Conservation (phyloP, 2,797 vertebrate genomes). For the Alectoris magna region DNA sequence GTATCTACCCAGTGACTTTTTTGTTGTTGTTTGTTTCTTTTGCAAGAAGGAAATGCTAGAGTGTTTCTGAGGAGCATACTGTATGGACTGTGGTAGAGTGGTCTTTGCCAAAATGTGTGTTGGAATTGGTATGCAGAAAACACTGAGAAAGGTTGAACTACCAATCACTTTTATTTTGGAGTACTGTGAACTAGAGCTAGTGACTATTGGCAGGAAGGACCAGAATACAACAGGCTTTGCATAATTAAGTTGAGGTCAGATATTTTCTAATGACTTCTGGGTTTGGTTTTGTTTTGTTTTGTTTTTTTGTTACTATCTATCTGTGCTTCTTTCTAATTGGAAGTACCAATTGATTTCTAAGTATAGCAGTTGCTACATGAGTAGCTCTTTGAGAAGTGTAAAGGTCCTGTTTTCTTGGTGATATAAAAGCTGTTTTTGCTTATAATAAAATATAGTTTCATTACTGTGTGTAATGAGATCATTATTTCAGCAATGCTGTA, state of each 20-base stretch:
- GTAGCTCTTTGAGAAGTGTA: neutral
- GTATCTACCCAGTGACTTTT: neutral
- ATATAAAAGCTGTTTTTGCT: slow-evolving; percentile 46
- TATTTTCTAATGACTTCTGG: neutral
- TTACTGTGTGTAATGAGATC: slow-evolving; percentile 46
- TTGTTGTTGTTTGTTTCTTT: slow-evolving; percentile 1
- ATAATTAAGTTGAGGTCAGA: neutral
- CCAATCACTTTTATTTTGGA: slow-evolving; percentile 1
- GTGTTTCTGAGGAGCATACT: slow-evolving; percentile 9
- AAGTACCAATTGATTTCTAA: neutral
- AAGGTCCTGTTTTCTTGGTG: slow-evolving; percentile 23
- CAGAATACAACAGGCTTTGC: neutral
- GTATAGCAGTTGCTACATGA: neutral
- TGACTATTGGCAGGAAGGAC: neutral
- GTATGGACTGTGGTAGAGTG: neutral
- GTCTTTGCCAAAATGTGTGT: neutral
- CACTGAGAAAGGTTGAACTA: neutral
- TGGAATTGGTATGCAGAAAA: slow-evolving; percentile 31
- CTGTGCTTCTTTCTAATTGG: neutral
- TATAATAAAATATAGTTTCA: slow-evolving; percentile 68
- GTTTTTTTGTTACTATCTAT: slow-evolving; percentile 2
- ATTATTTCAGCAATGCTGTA: slow-evolving; percentile 28
- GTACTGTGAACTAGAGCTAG: neutral
- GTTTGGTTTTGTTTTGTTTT: slow-evolving; percentile 9
- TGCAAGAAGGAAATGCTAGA: slow-evolving; percentile 27